A percentile compares a stretch with the other conserved stretches of the same genome.
Evolutionary conservation across 2,888 invertebrate species (phyloP).

Genomic region (Thymelicus acteon): DNA sequence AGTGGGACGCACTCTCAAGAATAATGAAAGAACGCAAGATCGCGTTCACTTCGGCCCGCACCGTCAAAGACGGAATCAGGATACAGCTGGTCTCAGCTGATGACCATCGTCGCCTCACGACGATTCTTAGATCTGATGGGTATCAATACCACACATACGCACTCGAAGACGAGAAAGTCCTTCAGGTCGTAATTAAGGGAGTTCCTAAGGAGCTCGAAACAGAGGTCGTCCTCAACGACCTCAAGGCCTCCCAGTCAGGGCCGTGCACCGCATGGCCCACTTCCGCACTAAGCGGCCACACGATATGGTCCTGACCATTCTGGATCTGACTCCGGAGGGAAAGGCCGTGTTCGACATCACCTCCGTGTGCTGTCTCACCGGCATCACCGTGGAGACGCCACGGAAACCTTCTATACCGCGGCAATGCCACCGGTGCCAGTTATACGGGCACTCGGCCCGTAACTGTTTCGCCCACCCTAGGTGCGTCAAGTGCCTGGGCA

Average conservation of each 20-base stretch:
- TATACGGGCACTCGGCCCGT: constrained; percentile 1
- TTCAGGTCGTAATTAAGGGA: no score
- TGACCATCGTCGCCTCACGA: no score
- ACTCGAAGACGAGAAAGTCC: no score
- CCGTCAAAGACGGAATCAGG: no score
- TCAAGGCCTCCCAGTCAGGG: background rate
- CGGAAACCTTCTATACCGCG: background rate
- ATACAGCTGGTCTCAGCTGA: no score
- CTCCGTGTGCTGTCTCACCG: background rate
- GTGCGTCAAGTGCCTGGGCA: constrained; percentile 4
- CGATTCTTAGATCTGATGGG: no score
- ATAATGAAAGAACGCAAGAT: no score
- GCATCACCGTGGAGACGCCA: background rate
- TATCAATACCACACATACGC: no score
- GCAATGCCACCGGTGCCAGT: constrained; percentile 6
- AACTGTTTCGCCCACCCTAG: background rate
- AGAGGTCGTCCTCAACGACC: no score
- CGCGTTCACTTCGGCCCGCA: no score
- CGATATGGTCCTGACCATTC: background rate
- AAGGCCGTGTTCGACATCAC: constrained; percentile 9
- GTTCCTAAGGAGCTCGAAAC: no score
- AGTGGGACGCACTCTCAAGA: no score
- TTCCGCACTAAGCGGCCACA: background rate
- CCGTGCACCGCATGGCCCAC: constrained; percentile 15
- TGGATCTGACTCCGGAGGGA: constrained; percentile 5